Base-by-base conservation (phyloP, 2,113 vertebrate species). In the Lepidothrix coronata region DNA sequence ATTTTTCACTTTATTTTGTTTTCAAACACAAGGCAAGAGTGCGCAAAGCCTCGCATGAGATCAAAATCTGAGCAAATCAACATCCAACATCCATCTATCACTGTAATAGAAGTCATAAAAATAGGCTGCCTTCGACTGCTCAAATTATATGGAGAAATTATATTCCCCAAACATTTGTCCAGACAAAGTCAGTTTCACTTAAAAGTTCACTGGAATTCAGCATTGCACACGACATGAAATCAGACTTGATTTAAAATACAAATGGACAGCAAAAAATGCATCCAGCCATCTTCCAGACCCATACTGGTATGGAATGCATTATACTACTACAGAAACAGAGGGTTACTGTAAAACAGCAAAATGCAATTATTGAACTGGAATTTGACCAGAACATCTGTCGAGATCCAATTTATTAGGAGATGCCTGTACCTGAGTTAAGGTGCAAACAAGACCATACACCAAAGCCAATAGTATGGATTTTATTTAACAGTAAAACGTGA, bases 1-100 rank as follows among this genome's bases (percentile, higher is more conserved):
- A 48, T 85, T 96, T 92, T 95, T 71, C 57, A 73, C 51, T 94
- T 51, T 58, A 70, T 67, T 93, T 48, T 92, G 78, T 74, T 92
- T 92, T 90, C 76, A 84, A 91, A 84, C 48, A 41, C n/a, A 65
- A 71, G 65, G 30, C 68, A 67, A 71, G 72, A 54, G 21, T 61
- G 82, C 61, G 55, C 43, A 81, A 76, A 81, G n/a, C 70, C 73
- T 93, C 76, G 71, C 43, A 85, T 22, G 44, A 93, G 65, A 84
- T 86, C 51, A 88, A 79, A 85, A 95, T 85, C 54, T 57, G 76
- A 85, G 57, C 37, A 83, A 88, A 73, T 54, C 63, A 79, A 71
- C 63, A 83, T 88, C 76, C 72, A 49, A 14, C 48, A 88, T 83
- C 24, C 39, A 88, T 48, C 17, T 57, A 85, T 59, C 17, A 52